Evolutionary conservation across 2,797 vertebrate genomes (phyloP), one percentile per base, ranked within the genome.

Genomic region (Arctocebus calabarensis): DNA sequence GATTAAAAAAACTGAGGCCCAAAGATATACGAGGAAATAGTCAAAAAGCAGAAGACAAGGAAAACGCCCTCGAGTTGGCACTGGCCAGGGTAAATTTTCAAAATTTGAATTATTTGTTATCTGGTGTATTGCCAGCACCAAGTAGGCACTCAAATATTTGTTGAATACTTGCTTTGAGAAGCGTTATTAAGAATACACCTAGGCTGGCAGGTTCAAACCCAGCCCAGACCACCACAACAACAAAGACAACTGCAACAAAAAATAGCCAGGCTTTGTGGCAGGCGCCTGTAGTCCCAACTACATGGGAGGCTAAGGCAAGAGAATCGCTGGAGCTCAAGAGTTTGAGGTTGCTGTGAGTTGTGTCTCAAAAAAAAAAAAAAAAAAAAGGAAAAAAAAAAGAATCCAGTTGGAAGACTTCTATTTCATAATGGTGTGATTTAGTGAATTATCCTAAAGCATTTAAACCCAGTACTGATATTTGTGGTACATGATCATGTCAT

Each of bases 361-460:
- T 16, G 48, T 52, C 48, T 52, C 48, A 52, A 52, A 52, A 52
- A 52, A 52, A 14, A 45, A 45, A 45, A 45, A 10, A 40, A 40
- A 48, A 12, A 48, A 52, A 45, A 45, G 6, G 9, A 45, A 9
- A n/a, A n/a, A 40, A 45, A 45, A 10, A 52, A 52, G 48, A 64
- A n/a, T 64, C 29, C 29, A n/a, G 62, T 29, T 64, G 62, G 62
- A 64, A 64, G 62, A 64, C 29, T 32, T 64, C 1, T 64, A 17
- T 64, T 64, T 64, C 66, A 68, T 34, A 68, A 64, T 32, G 22
- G 37, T 73, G 7, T 43, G 66, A 14, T 45, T 86, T 78, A 40
- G 55, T 68, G 43, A 82, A 73, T 81, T 90, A 45, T 84, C 73
- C 68, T 84, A 57, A 94, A 94, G 78, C 17, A 34, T 70, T 87